Evolutionary conservation across 2,113 vertebrate species (phyloP), one percentile per base, ranked within the genome.

Genomic region (Ammodytes marinus): DNA sequence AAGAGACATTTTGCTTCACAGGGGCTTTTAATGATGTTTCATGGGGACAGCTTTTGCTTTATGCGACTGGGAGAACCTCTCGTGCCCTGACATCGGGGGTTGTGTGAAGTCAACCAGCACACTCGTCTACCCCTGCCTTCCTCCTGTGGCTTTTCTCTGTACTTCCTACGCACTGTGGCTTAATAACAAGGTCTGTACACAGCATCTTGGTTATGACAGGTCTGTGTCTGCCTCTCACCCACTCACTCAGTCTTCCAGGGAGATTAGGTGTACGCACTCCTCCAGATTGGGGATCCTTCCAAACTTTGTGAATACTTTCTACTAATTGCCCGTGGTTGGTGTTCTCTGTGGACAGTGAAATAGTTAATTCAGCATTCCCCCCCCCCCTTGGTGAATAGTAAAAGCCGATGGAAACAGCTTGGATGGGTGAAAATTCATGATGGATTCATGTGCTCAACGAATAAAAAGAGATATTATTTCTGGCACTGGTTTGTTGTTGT

Each of bases 141-240:
- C 71, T 82, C 78, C 59, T 76, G 70, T 55, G 54, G 74, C 76
- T 79, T 84, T 68, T 85, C 27, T 27, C 27, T 79, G 63, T 79
- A 5, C 86, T 84, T 87, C 90, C 86, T 80, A 88, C 86, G 27
- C 80, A 10, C 59, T 39, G 40, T 65, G 64, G 69, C 82, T 87
- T 85, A 87, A 89, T 90, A 83, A 89, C 78, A 78, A 79, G 82
- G 84, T 88, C 79, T 77, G 45, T 47, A 61, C 74, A 46, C 72
- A 47, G 52, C 1, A 8, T 71, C 88, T 90, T 4, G 39, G 80
- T 77, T 70, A 39, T 68, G 64, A 54, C 77, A 85, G 86, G 73
- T 80, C 74, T 83, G 69, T 82, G 83, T 91, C 86, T 84, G 74
- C 63, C 27, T 71, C 70, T 80, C 89, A 80, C 91, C 89, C 90